Conservation (phyloP, 2,888 invertebrate species). For the Eremobia ochroleuca region DNA sequence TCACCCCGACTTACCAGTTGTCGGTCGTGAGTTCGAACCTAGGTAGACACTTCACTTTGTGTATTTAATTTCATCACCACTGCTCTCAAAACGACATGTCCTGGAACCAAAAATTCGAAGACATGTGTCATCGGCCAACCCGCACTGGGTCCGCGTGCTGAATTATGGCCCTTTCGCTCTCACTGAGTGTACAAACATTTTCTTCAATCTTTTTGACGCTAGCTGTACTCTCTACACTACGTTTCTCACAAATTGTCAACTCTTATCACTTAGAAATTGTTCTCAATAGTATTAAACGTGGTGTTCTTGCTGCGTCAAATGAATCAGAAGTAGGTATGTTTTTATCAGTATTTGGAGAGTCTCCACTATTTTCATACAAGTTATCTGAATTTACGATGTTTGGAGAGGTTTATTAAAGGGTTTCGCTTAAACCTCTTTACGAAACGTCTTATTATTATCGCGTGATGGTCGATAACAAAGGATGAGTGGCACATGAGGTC, state of each 20-base stretch:
- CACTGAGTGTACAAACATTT: neutral
- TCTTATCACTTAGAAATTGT: slow-evolving; percentile 30
- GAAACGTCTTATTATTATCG: slow-evolving; percentile 19
- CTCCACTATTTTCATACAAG: slow-evolving; percentile 17
- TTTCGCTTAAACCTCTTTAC: slow-evolving; percentile 18
- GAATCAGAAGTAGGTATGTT: neutral
- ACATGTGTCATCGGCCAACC: no score
- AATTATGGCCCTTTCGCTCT: no score
- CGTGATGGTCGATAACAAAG: slow-evolving; percentile 37
- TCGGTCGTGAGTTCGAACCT: no score
- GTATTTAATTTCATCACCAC: no score
- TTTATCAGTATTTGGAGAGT: slow-evolving; percentile 49
- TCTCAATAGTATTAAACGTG: slow-evolving; percentile 6
- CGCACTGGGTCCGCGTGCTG: no score
- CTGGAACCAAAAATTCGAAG: no score
- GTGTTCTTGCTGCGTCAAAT: slow-evolving; percentile 12
- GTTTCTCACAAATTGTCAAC: neutral
- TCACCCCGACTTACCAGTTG: no score
- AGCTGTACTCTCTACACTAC: neutral
- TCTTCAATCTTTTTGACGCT: neutral
- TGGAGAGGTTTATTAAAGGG: slow-evolving; percentile 19
- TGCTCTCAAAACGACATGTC: no score
- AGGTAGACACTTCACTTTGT: no score
- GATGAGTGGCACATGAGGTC: slow-evolving; percentile 4
- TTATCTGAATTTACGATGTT: slow-evolving; percentile 22